Evolutionary conservation across 1,140 invertebrate genomes (phyloP).

Genomic region (Apis laboriosa): DNA sequence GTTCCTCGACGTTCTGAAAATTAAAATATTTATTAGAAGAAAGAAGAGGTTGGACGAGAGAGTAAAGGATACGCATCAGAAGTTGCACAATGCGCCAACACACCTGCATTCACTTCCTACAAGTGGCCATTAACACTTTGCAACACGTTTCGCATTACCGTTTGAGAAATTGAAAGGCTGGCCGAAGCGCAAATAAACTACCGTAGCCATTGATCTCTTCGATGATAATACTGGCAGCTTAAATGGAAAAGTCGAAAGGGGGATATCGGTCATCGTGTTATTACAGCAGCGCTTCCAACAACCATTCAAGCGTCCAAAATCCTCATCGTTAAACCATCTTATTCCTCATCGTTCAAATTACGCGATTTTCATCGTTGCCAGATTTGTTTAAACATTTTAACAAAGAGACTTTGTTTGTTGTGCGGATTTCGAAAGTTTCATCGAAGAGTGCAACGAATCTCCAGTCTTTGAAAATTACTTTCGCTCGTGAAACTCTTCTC

Average conservation of each 20-base stretch:
- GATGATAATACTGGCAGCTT: conserved; percentile 25
- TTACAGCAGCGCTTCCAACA: background rate
- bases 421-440: too few species aligned
- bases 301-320: too few species aligned
- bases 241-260: conserved; percentile 19
- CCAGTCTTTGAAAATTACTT: too few species aligned
- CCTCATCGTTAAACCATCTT: too few species aligned
- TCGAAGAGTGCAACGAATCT: too few species aligned
- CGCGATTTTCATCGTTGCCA: too few species aligned
- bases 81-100: background rate
- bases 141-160: conserved; percentile 21
- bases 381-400: too few species aligned
- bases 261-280: conserved; percentile 22
- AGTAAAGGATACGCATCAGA: background rate
- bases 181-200: conserved; percentile 7
- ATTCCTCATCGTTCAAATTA: too few species aligned
- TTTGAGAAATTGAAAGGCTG: conserved; percentile 9
- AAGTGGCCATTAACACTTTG: conserved; percentile 35
- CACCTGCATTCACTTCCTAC: conserved; percentile 24
- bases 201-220: background rate
- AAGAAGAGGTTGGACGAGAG: too few species aligned
- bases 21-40: too few species aligned
- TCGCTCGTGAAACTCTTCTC: background rate
- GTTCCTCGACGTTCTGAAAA: too few species aligned
- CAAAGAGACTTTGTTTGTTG: too few species aligned